Evolutionary conservation across 2,888 invertebrate species (phyloP).

Genomic region (Rhingia rostrata): DNA sequence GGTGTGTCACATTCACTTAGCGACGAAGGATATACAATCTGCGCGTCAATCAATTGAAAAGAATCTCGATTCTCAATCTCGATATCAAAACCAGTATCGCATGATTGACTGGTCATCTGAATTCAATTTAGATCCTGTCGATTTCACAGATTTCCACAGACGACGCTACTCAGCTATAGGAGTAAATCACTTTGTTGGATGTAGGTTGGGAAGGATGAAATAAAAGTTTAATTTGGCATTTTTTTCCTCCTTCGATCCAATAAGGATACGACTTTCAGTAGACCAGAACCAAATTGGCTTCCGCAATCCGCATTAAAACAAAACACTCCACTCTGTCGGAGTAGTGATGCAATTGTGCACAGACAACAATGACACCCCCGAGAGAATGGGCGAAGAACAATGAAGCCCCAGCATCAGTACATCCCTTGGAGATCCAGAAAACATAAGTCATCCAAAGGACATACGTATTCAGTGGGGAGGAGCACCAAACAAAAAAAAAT

Average conservation of each 20-base stretch:
- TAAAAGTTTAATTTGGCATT: constrained; percentile 70
- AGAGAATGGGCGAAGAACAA: constrained; percentile 11
- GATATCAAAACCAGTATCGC: constrained; percentile 53
- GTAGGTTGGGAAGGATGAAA: constrained; percentile 12
- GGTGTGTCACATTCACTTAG: constrained; percentile 48
- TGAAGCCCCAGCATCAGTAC: constrained; percentile 1
- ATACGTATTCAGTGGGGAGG: constrained; percentile 47
- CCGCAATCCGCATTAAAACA: constrained; percentile 73
- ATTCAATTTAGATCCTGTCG: constrained; percentile 73
- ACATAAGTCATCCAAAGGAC: constrained; percentile 70
- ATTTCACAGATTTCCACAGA: constrained; percentile 59
- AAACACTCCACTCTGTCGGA: constrained; percentile 51
- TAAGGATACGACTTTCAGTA: constrained; percentile 69
- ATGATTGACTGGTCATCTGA: constrained; percentile 74
- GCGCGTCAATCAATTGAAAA: constrained; percentile 57
- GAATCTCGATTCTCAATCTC: constrained; percentile 25
- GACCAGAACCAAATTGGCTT: constrained; percentile 74
- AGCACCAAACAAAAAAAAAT: constrained; percentile 38
- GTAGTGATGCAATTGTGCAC: constrained; percentile 44
- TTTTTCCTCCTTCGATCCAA: constrained; percentile 58
- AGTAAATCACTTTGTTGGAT: constrained; percentile 59
- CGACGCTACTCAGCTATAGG: constrained; percentile 60
- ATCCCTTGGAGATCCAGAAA: constrained; percentile 54
- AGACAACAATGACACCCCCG: constrained; percentile 56
- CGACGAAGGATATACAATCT: constrained; percentile 13